Percentiles rank a stretch among this genome's conserved stretches.
Conservation (phyloP, 1,140 invertebrate species). For the Nasonia giraulti region DNA sequence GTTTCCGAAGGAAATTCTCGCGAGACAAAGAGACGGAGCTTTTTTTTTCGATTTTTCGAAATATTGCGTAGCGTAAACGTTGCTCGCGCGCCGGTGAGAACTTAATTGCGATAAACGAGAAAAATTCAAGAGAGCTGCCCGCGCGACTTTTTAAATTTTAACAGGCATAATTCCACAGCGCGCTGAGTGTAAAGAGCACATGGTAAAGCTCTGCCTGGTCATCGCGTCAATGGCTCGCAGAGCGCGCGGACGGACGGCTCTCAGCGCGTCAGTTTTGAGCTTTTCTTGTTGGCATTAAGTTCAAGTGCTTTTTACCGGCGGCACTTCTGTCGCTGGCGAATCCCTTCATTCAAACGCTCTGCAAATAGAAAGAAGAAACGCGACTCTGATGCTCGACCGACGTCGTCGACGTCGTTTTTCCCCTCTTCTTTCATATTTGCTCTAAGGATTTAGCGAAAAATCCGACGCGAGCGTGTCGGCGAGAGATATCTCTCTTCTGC, state of each 20-base stretch:
- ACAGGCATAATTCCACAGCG: neutral
- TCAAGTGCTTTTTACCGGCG: constrained; percentile 45
- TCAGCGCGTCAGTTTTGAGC: constrained; percentile 42
- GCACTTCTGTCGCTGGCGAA: constrained; percentile 16
- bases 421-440: constrained; percentile 39
- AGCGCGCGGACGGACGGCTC: neutral
- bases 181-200: neutral
- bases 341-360: constrained; percentile 46
- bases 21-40: neutral
- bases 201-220: neutral
- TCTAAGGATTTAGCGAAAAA: constrained; percentile 27
- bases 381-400: neutral
- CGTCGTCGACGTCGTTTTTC: neutral
- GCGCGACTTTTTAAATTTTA: constrained; percentile 17
- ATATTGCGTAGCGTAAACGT: neutral
- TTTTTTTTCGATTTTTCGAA: neutral
- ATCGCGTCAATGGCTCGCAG: neutral
- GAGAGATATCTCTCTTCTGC: neutral
- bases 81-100: too few species aligned
- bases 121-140: neutral
- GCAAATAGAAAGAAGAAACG: constrained; percentile 43
- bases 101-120: neutral
- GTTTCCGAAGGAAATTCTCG: neutral
- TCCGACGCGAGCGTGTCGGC: neutral
- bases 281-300: constrained; percentile 50